Conservation (phyloP, 2,113 vertebrate genomes). For the Rhinopomastus cyanomelas region DNA sequence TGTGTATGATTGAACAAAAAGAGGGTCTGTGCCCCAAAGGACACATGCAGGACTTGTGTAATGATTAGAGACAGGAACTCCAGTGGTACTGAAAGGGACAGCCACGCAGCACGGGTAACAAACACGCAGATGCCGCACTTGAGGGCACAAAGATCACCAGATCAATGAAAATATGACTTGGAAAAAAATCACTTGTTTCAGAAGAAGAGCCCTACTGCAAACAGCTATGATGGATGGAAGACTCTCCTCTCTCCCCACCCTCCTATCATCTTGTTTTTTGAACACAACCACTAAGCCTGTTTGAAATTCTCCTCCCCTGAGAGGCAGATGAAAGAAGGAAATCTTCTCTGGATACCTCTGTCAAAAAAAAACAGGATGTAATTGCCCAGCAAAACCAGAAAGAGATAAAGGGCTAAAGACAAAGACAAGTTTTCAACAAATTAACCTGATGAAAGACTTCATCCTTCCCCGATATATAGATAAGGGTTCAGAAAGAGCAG, state of each 20-base stretch:
- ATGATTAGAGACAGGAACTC: neutral
- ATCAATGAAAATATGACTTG: neutral
- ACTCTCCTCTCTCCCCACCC: too few species aligned
- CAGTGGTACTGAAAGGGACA: neutral
- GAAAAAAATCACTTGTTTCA: neutral
- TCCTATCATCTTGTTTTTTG: neutral
- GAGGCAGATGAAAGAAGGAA: conserved; percentile 5
- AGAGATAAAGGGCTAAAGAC: neutral
- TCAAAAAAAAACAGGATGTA: neutral
- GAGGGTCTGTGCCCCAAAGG: neutral
- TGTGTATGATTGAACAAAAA: neutral
- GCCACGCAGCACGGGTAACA: neutral
- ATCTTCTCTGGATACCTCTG: neutral
- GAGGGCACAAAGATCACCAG: neutral
- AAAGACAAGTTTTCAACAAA: neutral
- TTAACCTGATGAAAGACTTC: neutral
- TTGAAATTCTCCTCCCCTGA: neutral
- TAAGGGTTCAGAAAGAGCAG: neutral
- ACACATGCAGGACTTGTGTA: neutral
- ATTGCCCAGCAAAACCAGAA: neutral
- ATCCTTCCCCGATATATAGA: neutral
- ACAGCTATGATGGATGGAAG: neutral
- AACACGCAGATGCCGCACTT: neutral
- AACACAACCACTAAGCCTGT: neutral
- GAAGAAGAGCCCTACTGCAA: neutral